A percentile compares a stretch with the other conserved stretches of the same genome.
Conservation (phyloP, 2,888 invertebrate genomes). For the Villa cingulata region DNA sequence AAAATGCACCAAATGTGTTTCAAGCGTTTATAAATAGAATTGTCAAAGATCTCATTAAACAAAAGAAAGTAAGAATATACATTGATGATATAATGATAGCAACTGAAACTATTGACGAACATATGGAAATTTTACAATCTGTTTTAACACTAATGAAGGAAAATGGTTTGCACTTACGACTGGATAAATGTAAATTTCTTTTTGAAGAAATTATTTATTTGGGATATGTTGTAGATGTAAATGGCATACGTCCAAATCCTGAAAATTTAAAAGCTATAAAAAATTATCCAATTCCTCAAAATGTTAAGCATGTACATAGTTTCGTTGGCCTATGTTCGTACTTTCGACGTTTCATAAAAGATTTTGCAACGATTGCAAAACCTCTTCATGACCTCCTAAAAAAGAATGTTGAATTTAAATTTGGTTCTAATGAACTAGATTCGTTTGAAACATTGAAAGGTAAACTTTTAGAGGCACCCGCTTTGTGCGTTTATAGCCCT, state of each 20-base stretch:
- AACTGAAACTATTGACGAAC: too few relatives aligned
- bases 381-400: slow-evolving; percentile 14
- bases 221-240: neutral
- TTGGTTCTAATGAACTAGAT: slow-evolving; percentile 9
- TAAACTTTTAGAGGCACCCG: slow-evolving; percentile 10
- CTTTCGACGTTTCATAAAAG: too few relatives aligned
- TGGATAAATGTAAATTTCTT: neutral
- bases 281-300: slow-evolving; percentile 2
- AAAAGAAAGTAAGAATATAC: too few relatives aligned
- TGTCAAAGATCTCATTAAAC: too few relatives aligned
- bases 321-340: too few relatives aligned
- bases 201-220: neutral
- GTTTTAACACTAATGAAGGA: too few relatives aligned
- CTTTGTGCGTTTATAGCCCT: slow-evolving; percentile 20
- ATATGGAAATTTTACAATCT: too few relatives aligned
- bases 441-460: slow-evolving; percentile 12
- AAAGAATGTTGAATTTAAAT: slow-evolving; percentile 11
- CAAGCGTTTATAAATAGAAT: too few relatives aligned
- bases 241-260: neutral
- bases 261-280: slow-evolving; percentile 2
- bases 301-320: neutral
- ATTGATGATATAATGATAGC: too few relatives aligned
- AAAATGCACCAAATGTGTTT: too few relatives aligned
- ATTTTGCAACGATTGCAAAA: too few relatives aligned
- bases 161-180: too few relatives aligned